phyloP scores from a whole-genome alignment of 2,797 vertebrate species.

The Australoheros facetus region DNA sequence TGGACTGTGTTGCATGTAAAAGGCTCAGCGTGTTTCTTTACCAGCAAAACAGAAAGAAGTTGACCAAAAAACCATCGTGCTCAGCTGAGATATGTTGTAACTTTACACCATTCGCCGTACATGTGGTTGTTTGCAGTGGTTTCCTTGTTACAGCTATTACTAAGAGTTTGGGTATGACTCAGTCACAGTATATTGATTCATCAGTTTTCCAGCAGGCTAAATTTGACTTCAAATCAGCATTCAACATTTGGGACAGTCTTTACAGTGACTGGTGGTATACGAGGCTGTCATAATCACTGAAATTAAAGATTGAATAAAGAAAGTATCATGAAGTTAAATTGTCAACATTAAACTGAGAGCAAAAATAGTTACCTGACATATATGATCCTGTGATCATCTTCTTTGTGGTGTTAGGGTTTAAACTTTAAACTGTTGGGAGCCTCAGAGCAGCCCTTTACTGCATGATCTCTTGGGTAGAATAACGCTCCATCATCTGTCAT shows the following conservation, averaged over 20 bases:
- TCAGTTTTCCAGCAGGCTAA: not conserved
- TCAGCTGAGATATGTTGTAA: slow-evolving; percentile 2
- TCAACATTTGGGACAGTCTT: not conserved
- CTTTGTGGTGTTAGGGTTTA: not conserved
- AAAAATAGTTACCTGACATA: not conserved
- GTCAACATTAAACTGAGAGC: not conserved
- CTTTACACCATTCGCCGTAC: not conserved
- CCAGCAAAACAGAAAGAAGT: not conserved
- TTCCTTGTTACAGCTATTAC: slow-evolving; percentile 4
- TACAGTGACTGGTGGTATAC: not conserved
- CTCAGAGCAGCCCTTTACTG: not conserved
- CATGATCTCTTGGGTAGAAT: not conserved
- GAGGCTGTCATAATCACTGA: not conserved
- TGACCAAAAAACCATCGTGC: not conserved
- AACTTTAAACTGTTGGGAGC: not conserved
- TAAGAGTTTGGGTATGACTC: slow-evolving; percentile 26
- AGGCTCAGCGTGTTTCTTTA: not conserved
- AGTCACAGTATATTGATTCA: not conserved
- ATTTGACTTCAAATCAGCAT: not conserved
- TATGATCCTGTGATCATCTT: not conserved
- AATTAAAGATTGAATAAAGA: not conserved
- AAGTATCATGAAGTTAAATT: too few species aligned
- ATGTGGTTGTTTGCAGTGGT: slow-evolving; percentile 2
- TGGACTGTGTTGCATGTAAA: not conserved
- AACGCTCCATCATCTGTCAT: not conserved